phyloP scores from a whole-genome alignment of 2,888 invertebrate genomes.

The Nebria salina region DNA sequence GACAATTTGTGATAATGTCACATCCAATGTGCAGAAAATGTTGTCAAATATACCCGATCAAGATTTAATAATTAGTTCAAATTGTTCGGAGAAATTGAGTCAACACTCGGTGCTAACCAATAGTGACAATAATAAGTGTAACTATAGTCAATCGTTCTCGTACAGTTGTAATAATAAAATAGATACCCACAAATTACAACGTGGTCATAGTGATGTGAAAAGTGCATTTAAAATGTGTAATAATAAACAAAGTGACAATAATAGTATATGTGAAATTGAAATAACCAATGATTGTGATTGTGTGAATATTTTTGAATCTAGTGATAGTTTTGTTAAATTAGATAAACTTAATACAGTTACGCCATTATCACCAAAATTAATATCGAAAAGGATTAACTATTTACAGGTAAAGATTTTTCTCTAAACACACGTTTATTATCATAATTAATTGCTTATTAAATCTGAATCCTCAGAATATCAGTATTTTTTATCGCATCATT shows the following conservation, averaged over 20 bases:
- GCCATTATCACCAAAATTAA: slow-evolving; percentile 40
- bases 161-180: slow-evolving; percentile 15
- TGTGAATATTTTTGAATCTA: slow-evolving; percentile 39
- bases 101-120: slow-evolving; percentile 26
- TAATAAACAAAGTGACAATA: slow-evolving; percentile 27
- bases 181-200: slow-evolving; percentile 21
- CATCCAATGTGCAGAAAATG: slow-evolving; percentile 67
- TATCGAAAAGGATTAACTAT: slow-evolving; percentile 33
- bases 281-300: slow-evolving; percentile 48
- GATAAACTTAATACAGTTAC: slow-evolving; percentile 33
- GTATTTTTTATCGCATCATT: too few species aligned
- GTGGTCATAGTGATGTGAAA: slow-evolving; percentile 50
- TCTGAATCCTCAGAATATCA: too few species aligned
- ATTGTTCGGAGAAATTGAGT: slow-evolving; percentile 50
- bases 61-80: slow-evolving; percentile 58
- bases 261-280: slow-evolving; percentile 40
- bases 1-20: slow-evolving; percentile 43
- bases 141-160: slow-evolving; percentile 36
- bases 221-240: slow-evolving; percentile 52
- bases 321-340: slow-evolving; percentile 42
- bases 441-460: too few species aligned
- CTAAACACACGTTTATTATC: neutral
- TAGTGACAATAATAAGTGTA: slow-evolving; percentile 41
- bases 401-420: slow-evolving; percentile 26
- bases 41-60: slow-evolving; percentile 65